Evolutionary conservation across 2,113 vertebrate genomes (phyloP).

Genomic region (Thermophis baileyi): DNA sequence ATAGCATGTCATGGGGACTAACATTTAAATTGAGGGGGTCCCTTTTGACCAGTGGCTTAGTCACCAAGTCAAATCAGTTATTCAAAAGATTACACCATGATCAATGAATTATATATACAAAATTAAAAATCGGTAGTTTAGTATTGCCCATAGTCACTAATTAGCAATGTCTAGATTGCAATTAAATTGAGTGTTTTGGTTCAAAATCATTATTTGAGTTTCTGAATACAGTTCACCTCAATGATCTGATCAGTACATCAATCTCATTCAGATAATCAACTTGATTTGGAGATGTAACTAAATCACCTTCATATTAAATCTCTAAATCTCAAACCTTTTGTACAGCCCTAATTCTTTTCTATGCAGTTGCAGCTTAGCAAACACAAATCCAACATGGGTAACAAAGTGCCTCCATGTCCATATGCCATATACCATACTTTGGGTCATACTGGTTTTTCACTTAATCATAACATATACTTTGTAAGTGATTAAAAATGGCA

Average conservation of each 20-base stretch:
- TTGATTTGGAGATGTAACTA: neutral
- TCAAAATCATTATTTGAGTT: neutral
- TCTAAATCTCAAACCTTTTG: neutral
- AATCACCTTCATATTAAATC: neutral
- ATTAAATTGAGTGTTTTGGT: neutral
- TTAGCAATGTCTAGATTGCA: neutral
- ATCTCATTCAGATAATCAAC: neutral
- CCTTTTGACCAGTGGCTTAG: neutral
- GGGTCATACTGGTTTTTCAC: neutral
- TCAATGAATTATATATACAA: neutral
- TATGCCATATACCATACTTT: neutral
- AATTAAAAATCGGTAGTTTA: neutral
- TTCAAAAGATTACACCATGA: neutral
- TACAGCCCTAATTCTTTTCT: neutral
- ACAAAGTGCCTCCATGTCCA: neutral
- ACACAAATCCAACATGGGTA: neutral
- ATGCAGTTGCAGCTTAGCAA: neutral
- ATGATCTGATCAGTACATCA: neutral
- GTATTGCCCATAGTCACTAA: neutral
- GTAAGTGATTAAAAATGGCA: neutral
- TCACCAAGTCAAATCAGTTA: neutral
- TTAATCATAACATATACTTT: neutral
- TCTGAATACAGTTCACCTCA: neutral
- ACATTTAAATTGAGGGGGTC: neutral
- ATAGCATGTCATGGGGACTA: neutral